Conservation (phyloP, 2,888 invertebrate species). For the Spatulosminthurus flaviceps region DNA sequence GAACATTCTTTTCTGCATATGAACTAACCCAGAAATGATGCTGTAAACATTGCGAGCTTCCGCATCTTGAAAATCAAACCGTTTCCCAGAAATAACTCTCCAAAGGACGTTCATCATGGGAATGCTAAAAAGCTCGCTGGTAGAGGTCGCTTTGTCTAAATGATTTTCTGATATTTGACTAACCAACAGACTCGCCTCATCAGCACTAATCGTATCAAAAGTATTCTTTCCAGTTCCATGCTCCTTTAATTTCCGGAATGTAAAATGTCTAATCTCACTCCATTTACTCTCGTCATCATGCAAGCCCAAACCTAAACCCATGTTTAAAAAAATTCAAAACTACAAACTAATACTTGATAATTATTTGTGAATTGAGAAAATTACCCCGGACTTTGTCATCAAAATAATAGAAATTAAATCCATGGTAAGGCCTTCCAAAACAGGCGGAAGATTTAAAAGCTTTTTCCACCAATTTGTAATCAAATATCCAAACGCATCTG, state of each 20-base stretch:
- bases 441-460: background rate
- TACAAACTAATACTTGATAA: background rate
- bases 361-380: background rate
- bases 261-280: background rate
- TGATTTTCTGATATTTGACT: background rate
- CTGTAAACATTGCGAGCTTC: background rate
- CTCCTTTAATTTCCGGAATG: background rate
- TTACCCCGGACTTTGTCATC: background rate
- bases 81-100: background rate
- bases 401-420: background rate
- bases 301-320: background rate
- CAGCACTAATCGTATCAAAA: background rate
- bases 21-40: background rate
- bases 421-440: background rate
- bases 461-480: background rate
- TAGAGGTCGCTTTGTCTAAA: background rate
- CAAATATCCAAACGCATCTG: no score
- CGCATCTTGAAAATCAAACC: background rate
- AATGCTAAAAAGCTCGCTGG: background rate
- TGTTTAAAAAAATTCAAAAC: background rate
- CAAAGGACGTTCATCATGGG: constrained; percentile 2
- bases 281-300: background rate
- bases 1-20: no score
- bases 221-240: background rate
- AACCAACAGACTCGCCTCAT: background rate